phyloP scores from a whole-genome alignment of 1,140 invertebrate species.

The Nilaparvata lugens region DNA sequence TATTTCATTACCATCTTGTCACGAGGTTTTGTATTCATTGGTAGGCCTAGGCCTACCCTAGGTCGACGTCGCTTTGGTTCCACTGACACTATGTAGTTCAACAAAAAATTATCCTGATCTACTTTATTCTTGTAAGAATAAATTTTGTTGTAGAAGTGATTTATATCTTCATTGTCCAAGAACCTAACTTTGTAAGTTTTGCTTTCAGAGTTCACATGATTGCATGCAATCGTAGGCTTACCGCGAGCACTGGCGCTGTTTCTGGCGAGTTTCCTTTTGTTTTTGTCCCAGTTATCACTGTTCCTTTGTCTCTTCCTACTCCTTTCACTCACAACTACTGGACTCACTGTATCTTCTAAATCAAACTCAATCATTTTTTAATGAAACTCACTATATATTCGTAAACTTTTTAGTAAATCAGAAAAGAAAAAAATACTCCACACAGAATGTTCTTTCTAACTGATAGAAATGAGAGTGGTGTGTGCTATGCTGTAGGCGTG shows the following conservation, averaged over 20 bases:
- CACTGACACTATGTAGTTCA: background rate
- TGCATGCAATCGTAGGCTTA: constrained; percentile 8
- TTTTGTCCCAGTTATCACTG: constrained; percentile 7
- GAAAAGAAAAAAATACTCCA: no score
- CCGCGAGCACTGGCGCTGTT: constrained; percentile 6
- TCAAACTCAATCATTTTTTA: no score
- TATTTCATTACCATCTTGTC: background rate
- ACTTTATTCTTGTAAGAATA: background rate
- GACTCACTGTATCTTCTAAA: no score
- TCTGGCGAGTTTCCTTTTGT: background rate
- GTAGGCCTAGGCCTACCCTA: background rate
- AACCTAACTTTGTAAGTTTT: background rate
- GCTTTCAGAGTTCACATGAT: background rate
- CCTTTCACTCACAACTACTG: background rate
- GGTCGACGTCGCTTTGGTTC: background rate
- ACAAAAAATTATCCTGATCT: constrained; percentile 5
- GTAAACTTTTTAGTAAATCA: no score
- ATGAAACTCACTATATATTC: no score
- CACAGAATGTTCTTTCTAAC: no score
- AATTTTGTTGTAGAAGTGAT: constrained; percentile 10
- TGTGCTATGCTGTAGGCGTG: no score
- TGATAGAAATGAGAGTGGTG: no score
- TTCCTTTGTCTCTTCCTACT: constrained; percentile 5
- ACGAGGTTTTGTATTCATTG: background rate
- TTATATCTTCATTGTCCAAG: constrained; percentile 3